Base-by-base conservation (phyloP, 1,140 invertebrate species). In the Drosophila neocordata region DNA sequence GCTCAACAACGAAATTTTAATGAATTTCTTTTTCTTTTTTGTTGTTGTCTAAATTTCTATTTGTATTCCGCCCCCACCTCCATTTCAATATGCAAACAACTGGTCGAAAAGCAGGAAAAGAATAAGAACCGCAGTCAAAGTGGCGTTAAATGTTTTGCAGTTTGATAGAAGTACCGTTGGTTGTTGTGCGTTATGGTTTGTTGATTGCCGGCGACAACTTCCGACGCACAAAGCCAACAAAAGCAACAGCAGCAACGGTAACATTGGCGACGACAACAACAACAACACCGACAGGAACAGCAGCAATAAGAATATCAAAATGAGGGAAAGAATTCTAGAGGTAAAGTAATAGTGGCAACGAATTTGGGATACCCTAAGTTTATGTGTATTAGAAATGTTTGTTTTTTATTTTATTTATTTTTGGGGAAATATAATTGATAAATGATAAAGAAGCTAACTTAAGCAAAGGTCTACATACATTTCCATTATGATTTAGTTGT, bases 141-240 rank as follows among this genome's bases (percentile, higher is more conserved):
- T 69, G 63, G 83, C 82, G 83, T 79, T 87, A 79, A 88, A 88
- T 88, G 75, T 79, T 82, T 51, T 68, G 65, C 53, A 75, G 64
- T 73, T 67, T 58, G 13, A 65, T 37, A n/a, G 58, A 72, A 79
- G 66, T 79, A 83, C 83, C 83, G 83, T 88, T 75, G 63, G 53
- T 87, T 77, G 62, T 56, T 82, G 79, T 89, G 83, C 83, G 83
- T 83, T 87, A 88, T 87, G 83, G 75, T 88, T 88, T 88, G 83
- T 79, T 87, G 83, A 83, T 70, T 88, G 76, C 69, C 78, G 83
- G 82, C 82, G 83, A 88, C 83, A 87, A 88, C 83, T 79, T 83
- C 83, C 79, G 82, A 83, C 83, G 82, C 88, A 78, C 74, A 83
- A 78, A 55, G 35, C 64, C 64, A 55, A 41, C 69, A 67, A 44